These are phyloP conservation scores for Parazoanthus atlanticus DNA, from an alignment of 92 coral and sea anemone species.

Conservation along the genomic window DNA sequence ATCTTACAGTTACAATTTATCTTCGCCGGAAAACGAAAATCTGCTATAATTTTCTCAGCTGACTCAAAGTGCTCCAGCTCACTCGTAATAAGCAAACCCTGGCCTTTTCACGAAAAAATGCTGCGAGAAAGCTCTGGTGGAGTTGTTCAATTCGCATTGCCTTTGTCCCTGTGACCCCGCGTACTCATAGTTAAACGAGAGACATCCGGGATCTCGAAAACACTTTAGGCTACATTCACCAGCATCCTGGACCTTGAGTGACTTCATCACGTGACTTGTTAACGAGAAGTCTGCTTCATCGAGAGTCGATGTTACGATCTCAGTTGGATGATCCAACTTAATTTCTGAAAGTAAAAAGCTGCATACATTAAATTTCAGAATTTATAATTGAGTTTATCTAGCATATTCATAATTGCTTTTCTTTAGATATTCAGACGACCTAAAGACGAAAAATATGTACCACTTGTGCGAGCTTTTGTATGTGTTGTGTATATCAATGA, in stretches of 20 bases:
- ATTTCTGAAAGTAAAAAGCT: constrained; percentile 1
- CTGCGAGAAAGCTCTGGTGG: constrained; percentile 18
- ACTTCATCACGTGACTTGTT: constrained; percentile 1
- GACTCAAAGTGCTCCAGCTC: background rate
- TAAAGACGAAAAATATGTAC: too few species aligned
- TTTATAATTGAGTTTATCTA: too few species aligned
- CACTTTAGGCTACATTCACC: constrained; percentile 23
- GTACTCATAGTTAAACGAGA: constrained; percentile 25
- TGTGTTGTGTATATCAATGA: too few species aligned
- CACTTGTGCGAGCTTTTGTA: too few species aligned
- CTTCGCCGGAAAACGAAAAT: background rate
- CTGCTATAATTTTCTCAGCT: background rate
- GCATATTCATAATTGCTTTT: too few species aligned
- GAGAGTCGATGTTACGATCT: constrained; percentile 7
- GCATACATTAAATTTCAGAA: too few species aligned
- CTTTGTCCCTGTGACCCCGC: background rate
- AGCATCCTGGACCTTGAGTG: constrained; percentile 11
- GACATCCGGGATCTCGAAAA: background rate
- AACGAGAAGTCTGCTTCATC: background rate
- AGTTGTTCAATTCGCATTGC: constrained; percentile 26
- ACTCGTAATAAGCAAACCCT: constrained; percentile 37
- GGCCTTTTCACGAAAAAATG: background rate
- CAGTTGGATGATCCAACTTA: background rate
- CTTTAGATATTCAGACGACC: too few species aligned
- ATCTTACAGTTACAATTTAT: background rate